Conservation (phyloP, 2,888 invertebrate species). For the Pyralis farinalis region DNA sequence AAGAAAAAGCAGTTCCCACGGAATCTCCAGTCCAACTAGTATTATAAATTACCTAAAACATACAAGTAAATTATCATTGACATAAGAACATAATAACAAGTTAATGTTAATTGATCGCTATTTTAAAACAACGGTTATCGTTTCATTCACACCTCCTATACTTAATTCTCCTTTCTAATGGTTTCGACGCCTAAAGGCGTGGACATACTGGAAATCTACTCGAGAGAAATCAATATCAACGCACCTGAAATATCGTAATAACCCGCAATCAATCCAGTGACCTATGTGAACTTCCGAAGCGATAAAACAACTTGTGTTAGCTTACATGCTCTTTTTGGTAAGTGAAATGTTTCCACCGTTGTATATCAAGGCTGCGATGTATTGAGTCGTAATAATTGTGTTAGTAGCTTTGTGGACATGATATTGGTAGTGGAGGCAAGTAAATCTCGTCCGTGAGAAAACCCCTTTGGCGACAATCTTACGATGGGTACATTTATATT, state of each 20-base stretch:
- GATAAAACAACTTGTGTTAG: background rate
- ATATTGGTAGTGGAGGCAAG: constrained; percentile 19
- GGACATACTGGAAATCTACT: constrained; percentile 38
- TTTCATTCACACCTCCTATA: constrained; percentile 32
- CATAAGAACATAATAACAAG: background rate
- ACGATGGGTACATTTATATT: constrained; percentile 19
- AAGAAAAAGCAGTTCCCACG: too few species aligned
- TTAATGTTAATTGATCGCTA: constrained; percentile 5
- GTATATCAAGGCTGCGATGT: too few species aligned
- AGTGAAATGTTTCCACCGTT: background rate
- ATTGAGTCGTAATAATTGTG: too few species aligned
- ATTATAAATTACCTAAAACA: too few species aligned
- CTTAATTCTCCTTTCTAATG: constrained; percentile 45
- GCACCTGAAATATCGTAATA: constrained; percentile 53
- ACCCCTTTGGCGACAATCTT: constrained; percentile 52
- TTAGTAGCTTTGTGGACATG: too few species aligned
- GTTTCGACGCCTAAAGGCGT: constrained; percentile 35
- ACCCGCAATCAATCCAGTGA: constrained; percentile 43
- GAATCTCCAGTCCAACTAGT: too few species aligned
- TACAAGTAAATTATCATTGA: too few species aligned
- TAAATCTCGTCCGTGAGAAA: constrained; percentile 54
- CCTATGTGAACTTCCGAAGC: constrained; percentile 19
- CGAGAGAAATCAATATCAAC: constrained; percentile 59
- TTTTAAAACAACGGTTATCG: constrained; percentile 23
- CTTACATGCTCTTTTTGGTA: constrained; percentile 12